phyloP scores from a whole-genome alignment of 2,888 invertebrate genomes.

The Perizoma affinitatum region DNA sequence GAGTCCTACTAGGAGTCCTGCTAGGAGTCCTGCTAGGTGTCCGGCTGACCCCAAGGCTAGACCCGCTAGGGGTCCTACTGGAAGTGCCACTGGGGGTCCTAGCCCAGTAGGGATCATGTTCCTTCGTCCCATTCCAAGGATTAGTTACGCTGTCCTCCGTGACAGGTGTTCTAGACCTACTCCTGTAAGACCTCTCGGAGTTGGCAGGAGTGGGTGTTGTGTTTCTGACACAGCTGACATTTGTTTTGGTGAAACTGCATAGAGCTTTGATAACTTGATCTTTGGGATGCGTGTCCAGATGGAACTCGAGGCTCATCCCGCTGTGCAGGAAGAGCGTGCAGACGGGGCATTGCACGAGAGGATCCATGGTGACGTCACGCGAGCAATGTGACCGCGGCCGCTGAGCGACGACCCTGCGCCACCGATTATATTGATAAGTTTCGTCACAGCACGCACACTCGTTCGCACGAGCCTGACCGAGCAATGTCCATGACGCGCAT shows the following conservation, averaged over 20 bases:
- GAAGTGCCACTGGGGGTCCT: constrained; percentile 68
- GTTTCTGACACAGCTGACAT: constrained; percentile 62
- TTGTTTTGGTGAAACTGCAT: constrained; percentile 77
- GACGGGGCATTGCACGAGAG: constrained; percentile 89
- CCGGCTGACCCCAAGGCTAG: constrained; percentile 44
- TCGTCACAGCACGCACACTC: constrained; percentile 61
- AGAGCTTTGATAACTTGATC: constrained; percentile 94
- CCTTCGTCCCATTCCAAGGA: constrained; percentile 64
- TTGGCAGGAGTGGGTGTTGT: constrained; percentile 70
- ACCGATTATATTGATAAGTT: constrained; percentile 47
- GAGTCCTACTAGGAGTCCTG: constrained; percentile 66
- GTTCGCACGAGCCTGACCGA: constrained; percentile 59
- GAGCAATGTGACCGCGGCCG: constrained; percentile 27
- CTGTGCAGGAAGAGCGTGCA: constrained; percentile 93
- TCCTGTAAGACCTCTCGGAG: constrained; percentile 73
- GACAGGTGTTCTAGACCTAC: constrained; percentile 70
- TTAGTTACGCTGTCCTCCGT: constrained; percentile 57
- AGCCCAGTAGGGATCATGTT: constrained; percentile 74
- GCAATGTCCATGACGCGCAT: constrained; percentile 74
- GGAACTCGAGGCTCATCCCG: constrained; percentile 91
- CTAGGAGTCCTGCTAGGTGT: constrained; percentile 69
- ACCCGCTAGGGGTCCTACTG: constrained; percentile 42
- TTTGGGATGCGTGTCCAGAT: constrained; percentile 94
- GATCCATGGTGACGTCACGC: constrained; percentile 67
- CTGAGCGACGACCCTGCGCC: constrained; percentile 37